Evolutionary conservation across 1,140 invertebrate species (phyloP).

Genomic region (Teleopsis dalmanni): DNA sequence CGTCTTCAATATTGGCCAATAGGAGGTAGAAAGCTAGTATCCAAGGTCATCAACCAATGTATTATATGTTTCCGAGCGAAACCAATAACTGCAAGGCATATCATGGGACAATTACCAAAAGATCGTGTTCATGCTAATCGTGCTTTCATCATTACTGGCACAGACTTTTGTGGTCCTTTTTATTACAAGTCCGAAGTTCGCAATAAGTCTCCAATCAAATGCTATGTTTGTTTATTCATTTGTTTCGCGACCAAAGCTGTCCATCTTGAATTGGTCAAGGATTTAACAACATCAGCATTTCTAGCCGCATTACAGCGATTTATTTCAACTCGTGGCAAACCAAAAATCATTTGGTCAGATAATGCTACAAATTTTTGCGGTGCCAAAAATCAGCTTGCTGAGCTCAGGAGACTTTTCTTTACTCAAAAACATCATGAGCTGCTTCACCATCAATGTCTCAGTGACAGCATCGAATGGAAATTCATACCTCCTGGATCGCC

Average conservation of each 20-base stretch:
- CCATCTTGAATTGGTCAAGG: conserved; percentile 21
- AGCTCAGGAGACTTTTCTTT: conserved; percentile 12
- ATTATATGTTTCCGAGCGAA: conserved; percentile 6
- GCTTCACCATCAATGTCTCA: not conserved
- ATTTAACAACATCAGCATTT: conserved; percentile 17
- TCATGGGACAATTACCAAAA: conserved; percentile 2
- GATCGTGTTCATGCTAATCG: not conserved
- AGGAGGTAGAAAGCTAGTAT: conserved; percentile 7
- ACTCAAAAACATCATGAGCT: not conserved
- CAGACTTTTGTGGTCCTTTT: conserved; percentile 5
- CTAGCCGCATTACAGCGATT: conserved; percentile 18
- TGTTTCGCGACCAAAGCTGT: conserved; percentile 26
- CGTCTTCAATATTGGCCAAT: conserved; percentile 11
- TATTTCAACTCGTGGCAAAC: conserved; percentile 11
- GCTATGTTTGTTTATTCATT: conserved; percentile 15
- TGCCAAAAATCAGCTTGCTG: conserved; percentile 16
- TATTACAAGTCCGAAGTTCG: not conserved
- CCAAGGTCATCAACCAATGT: conserved; percentile 4
- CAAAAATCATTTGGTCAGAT: conserved; percentile 23
- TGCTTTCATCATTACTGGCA: not conserved
- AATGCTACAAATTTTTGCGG: conserved; percentile 35
- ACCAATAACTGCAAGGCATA: conserved; percentile 3
- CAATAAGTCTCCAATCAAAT: conserved; percentile 9
- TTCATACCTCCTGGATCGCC: too few relatives aligned
- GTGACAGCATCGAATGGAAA: too few relatives aligned